Percentiles rank a stretch among this genome's conserved stretches.
phyloP scores from a whole-genome alignment of 2,113 vertebrate genomes.

The Pterophyllum scalare region DNA sequence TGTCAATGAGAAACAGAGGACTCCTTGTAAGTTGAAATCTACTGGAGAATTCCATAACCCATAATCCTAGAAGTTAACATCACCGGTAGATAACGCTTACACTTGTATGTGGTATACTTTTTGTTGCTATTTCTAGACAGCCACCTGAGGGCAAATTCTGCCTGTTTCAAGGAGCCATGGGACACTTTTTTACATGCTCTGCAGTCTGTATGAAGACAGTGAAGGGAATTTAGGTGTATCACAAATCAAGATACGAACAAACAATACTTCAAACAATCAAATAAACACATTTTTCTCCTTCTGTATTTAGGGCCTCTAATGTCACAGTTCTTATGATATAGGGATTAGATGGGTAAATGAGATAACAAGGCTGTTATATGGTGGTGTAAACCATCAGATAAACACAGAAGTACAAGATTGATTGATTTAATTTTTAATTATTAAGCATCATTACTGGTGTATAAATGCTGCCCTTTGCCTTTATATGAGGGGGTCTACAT shows the following conservation, averaged over 20 bases:
- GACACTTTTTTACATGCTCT: neutral
- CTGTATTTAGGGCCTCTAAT: neutral
- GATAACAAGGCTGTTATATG: too few species aligned
- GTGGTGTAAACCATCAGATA: too few species aligned
- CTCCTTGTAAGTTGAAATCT: neutral
- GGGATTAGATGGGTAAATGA: neutral
- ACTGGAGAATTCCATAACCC: rapidly evolving
- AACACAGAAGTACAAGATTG: too few species aligned
- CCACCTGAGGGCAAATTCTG: neutral
- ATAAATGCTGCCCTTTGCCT: too few species aligned
- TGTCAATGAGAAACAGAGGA: neutral
- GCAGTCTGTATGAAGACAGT: neutral
- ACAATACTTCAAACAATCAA: neutral
- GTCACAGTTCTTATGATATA: neutral
- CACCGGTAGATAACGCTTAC: neutral
- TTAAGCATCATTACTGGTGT: too few species aligned
- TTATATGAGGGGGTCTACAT: too few species aligned
- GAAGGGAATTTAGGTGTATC: rapidly evolving
- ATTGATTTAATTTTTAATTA: too few species aligned
- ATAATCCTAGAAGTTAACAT: neutral
- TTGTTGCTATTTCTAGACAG: too few species aligned
- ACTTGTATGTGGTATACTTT: neutral
- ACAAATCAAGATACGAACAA: neutral
- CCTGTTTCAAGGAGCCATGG: neutral
- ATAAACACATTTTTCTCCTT: neutral